Evolutionary conservation across 2,797 vertebrate species (phyloP), one percentile per base, ranked within the genome.

Genomic region (Tapirus indicus): DNA sequence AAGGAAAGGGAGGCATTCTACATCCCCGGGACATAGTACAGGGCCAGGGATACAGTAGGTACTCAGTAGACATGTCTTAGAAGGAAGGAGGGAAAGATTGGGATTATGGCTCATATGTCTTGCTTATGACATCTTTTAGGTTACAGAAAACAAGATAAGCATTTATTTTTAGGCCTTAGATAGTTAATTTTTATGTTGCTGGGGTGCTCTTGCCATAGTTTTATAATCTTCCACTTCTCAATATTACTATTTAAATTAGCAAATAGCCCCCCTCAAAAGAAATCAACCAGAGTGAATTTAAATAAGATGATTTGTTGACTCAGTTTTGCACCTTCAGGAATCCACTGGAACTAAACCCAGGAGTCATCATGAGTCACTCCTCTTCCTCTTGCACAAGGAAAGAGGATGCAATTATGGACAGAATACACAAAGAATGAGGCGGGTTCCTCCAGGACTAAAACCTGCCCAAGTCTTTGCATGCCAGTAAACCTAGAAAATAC

Each of bases 271-370:
- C 86, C 4, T 66, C 5, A 94, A 93, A 92, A 52, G 6, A 97
- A 82, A 54, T 91, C 69, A 41, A 66, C 69, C 83, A 77, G 2
- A 90, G 27, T 54, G 71, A 95, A 29, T 20, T 93, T 95, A 92
- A 95, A 58, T 32, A 35, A 97, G 38, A 89, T 72, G 2, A 97
- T 88, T 58, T 25, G 69, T 44, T 38, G 1, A 54, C 58, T 96
- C 56, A 82, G 86, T 92, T 84, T 93, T 92, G 58, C 3, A 95
- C 66, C 83, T 96, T 8, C n/a, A 95, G 68, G 18, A 88, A 91
- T 71, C 62, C 44, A 13, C n/a, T 60, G 18, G 95, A 86, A 97
- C 91, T 88, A 95, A 58, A 97, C 75, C 3, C 49, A 96, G 23
- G 2, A 93, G 49, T 94, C 47, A 80, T 71, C 23, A 82, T 79